phyloP scores from a whole-genome alignment of 2,113 vertebrate genomes.

The Limanda limanda region DNA sequence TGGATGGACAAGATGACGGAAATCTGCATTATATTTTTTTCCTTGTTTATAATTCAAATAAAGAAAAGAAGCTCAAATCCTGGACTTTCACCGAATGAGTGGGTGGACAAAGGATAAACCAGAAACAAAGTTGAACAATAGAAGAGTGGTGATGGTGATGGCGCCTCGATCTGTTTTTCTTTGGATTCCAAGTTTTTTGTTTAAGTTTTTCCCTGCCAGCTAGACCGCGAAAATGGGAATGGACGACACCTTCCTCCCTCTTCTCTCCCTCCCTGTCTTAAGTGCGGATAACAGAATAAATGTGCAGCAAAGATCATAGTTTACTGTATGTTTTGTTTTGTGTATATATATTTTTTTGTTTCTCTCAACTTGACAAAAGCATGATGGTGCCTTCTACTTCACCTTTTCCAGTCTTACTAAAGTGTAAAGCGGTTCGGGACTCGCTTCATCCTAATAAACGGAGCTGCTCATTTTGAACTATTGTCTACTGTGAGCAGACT shows the following conservation, averaged over 20 bases:
- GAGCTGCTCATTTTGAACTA: constrained; percentile 82
- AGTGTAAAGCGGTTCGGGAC: constrained; percentile 84
- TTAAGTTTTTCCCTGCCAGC: constrained; percentile 71
- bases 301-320: constrained; percentile 91
- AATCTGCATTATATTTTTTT: constrained; percentile 80
- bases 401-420: constrained; percentile 93
- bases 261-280: constrained; percentile 54
- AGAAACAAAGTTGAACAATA: constrained; percentile 71
- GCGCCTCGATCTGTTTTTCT: constrained; percentile 51
- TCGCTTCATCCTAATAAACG: constrained; percentile 82
- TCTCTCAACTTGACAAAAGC: constrained; percentile 81
- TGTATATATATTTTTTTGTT: constrained; percentile 62
- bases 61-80: constrained; percentile 66
- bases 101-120: constrained; percentile 52
- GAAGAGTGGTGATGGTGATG: constrained; percentile 60
- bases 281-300: constrained; percentile 79
- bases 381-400: constrained; percentile 97
- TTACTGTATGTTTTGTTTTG: constrained; percentile 86
- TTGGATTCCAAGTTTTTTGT: constrained; percentile 56
- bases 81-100: constrained; percentile 82
- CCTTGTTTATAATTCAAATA: constrained; percentile 76
- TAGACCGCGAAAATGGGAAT: constrained; percentile 82
- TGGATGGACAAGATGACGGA: constrained; percentile 80
- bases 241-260: constrained; percentile 66
- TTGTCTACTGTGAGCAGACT: constrained; percentile 73